A percentile compares a stretch with the other conserved stretches of the same genome.
Conservation (phyloP, 2,888 invertebrate species). For the Xestobium rufovillosum region DNA sequence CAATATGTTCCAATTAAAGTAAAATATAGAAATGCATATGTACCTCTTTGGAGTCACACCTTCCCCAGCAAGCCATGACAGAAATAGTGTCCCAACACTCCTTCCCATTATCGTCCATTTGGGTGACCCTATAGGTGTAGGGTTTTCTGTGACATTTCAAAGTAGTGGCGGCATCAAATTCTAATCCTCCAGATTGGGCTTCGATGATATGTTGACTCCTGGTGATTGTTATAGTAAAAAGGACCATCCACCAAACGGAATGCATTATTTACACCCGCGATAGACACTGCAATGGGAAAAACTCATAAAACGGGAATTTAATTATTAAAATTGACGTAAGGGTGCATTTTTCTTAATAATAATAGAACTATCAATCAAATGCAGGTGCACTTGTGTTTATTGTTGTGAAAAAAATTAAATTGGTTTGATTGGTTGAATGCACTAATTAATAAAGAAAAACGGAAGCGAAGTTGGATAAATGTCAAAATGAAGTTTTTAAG, state of each 20-base stretch:
- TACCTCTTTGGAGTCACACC: slow-evolving; percentile 80
- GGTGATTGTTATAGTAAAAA: slow-evolving; percentile 1
- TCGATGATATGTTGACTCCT: slow-evolving; percentile 27
- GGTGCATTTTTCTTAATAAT: too few relatives aligned
- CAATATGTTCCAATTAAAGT: too few relatives aligned
- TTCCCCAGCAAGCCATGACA: slow-evolving; percentile 73
- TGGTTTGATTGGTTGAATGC: too few relatives aligned
- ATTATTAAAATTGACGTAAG: too few relatives aligned
- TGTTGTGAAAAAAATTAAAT: too few relatives aligned
- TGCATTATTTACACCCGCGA: background rate
- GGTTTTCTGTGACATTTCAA: slow-evolving; percentile 60
- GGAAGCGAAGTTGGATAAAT: too few relatives aligned
- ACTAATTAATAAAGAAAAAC: too few relatives aligned
- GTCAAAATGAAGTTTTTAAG: too few relatives aligned
- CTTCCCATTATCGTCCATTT: slow-evolving; percentile 54
- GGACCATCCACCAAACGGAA: background rate
- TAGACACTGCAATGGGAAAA: background rate
- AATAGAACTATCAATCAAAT: too few relatives aligned
- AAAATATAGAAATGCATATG: too few relatives aligned
- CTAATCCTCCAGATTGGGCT: slow-evolving; percentile 25
- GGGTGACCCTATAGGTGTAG: slow-evolving; percentile 60
- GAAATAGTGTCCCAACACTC: slow-evolving; percentile 69
- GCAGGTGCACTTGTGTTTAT: too few relatives aligned
- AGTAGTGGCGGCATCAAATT: slow-evolving; percentile 43
- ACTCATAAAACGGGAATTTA: too few relatives aligned